Evolutionary conservation across 2,888 invertebrate genomes (phyloP), one percentile per base, ranked within the genome.

Genomic region (Troides oblongomaculatus): DNA sequence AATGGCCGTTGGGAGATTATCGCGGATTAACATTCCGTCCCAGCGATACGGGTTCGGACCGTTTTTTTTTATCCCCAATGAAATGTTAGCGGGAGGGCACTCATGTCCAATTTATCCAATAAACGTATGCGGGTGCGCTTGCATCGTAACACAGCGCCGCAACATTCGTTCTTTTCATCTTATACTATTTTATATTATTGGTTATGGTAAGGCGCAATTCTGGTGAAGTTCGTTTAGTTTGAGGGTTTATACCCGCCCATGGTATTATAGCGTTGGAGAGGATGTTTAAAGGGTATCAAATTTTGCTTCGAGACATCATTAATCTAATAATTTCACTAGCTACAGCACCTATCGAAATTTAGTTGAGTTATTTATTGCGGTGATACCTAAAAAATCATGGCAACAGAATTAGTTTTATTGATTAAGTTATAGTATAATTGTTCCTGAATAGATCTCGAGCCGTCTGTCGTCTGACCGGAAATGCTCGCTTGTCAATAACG

Each of bases 11-110:
- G 57, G 57, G 79, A 87, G 92, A 91, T 92, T 85, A 92, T 90
- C 90, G 84, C 81, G 81, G 89, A 89, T 92, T 92, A 90, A 91
- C 84, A 92, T 92, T 92, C 92, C 91, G 74, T 76, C 76, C 81
- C 80, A n/a, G 77, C 77, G 77, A 76, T 78, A 63, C 63, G 81
- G 81, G 79, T 78, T 84, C 81, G 80, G 76, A 77, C 58, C 60
- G 78, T 75, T 82, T 77, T 81, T 84, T 84, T 87, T 86, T 46
- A 12, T 68, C 43, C 53, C 83, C 76, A 73, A 43, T 62, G 43
- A 62, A 84, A 82, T 85, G 85, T 82, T 83, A 83, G 80, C 81
- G 82, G 80, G 79, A 76, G 58, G 25, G 36, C 62, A 74, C 81
- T 81, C 80, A 80, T 78, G 75, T 77, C 79, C 84, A 89, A 90